Evolutionary conservation across 1,140 invertebrate species (phyloP).

Genomic region (Acyrthosiphon pisum): DNA sequence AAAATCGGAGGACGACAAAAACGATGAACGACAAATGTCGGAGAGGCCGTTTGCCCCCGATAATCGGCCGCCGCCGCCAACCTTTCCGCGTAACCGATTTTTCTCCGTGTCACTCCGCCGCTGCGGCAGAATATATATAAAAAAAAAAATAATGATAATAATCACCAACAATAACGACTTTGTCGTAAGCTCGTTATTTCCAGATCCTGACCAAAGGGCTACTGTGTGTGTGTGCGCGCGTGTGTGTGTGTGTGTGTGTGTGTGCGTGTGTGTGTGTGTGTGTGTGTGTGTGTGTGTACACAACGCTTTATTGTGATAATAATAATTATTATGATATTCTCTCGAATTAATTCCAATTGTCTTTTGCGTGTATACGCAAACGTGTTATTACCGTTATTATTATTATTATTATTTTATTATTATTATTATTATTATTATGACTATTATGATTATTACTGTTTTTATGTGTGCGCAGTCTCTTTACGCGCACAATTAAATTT

Average conservation of each 20-base stretch:
- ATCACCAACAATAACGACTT: neutral
- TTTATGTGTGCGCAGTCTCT: neutral
- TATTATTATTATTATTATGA: neutral
- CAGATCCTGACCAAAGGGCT: neutral
- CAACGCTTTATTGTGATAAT: neutral
- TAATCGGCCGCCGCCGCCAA: conserved; percentile 10
- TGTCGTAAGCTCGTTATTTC: conserved; percentile 4
- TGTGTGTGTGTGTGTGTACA: too few relatives aligned
- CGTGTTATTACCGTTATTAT: neutral
- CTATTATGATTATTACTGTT: neutral
- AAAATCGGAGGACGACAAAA: conserved; percentile 13
- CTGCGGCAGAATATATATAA: neutral
- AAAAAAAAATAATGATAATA: too few relatives aligned
- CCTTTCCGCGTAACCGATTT: conserved; percentile 43
- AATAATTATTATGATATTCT: conserved; percentile 14
- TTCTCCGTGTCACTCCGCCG: neutral
- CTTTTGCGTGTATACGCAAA: neutral
- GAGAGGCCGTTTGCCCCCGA: neutral
- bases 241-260: too few relatives aligned
- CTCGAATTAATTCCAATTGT: conserved; percentile 26
- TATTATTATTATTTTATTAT: neutral
- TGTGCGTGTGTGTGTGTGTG: too few relatives aligned
- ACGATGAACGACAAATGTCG: neutral
- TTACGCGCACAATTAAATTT: neutral
- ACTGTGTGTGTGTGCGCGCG: neutral